These are phyloP conservation scores for Sus cebifrons DNA, from an alignment of 2,797 vertebrate genomes.

Conservation along the genomic window DNA sequence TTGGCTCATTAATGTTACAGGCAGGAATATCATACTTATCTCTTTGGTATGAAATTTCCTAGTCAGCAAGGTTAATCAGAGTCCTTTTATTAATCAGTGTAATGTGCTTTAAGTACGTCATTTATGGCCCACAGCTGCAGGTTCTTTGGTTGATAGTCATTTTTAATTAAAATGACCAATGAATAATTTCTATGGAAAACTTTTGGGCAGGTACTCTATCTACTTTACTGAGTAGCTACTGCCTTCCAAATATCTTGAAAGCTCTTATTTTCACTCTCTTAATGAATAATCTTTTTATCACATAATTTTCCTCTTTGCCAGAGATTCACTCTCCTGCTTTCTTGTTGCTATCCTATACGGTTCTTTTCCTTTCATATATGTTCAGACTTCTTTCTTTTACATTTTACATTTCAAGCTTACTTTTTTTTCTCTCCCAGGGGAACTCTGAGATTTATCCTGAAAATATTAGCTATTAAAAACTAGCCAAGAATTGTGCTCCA, in stretches of 20 bases:
- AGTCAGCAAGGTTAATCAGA: slow-evolving; percentile 70
- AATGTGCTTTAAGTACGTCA: slow-evolving; percentile 1
- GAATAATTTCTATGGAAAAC: slow-evolving; percentile 76
- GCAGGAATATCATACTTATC: not conserved
- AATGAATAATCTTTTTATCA: slow-evolving; percentile 66
- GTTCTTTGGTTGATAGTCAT: slow-evolving; percentile 61
- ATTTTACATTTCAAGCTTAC: slow-evolving; percentile 41
- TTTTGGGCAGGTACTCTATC: slow-evolving; percentile 73
- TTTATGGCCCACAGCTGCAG: slow-evolving; percentile 43
- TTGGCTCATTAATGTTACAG: not conserved
- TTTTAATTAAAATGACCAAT: slow-evolving; percentile 82
- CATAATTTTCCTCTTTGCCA: slow-evolving; percentile 38
- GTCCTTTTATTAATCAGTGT: slow-evolving; percentile 77
- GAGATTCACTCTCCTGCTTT: slow-evolving; percentile 12
- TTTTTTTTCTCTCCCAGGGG: not conserved
- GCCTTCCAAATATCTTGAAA: slow-evolving; percentile 33
- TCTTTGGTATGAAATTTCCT: slow-evolving; percentile 65
- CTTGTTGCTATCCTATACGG: not conserved
- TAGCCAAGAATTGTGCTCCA: slow-evolving; percentile 58
- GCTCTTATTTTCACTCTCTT: slow-evolving; percentile 56
- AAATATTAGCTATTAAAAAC: slow-evolving; percentile 76
- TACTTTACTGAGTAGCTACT: slow-evolving; percentile 54
- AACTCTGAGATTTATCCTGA: slow-evolving; percentile 55
- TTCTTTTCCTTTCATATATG: not conserved
- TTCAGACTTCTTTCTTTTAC: slow-evolving; percentile 27